Conservation (phyloP, 2,797 vertebrate species). For the Avahi laniger region DNA sequence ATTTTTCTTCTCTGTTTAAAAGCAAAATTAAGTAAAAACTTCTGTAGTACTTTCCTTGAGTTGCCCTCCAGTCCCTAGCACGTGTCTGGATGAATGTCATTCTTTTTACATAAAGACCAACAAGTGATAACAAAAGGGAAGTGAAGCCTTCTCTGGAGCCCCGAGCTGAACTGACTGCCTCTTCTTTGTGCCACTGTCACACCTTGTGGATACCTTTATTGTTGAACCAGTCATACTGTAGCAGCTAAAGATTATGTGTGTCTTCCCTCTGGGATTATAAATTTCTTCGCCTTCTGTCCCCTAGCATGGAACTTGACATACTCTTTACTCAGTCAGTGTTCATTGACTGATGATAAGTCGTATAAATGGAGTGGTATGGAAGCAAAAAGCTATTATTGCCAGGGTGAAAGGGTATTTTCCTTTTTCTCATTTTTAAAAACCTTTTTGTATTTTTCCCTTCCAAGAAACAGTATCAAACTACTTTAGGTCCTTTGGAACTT, state of each 20-base stretch:
- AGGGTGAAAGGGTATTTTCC: not conserved
- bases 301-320: not conserved
- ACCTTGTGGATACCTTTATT: not conserved
- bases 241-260: not conserved
- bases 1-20: slow-evolving; percentile 46
- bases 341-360: not conserved
- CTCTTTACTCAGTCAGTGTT: not conserved
- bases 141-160: not conserved
- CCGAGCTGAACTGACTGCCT: not conserved
- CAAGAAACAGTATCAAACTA: not conserved
- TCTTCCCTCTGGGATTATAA: not conserved
- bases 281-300: not conserved
- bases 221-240: not conserved
- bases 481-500: not conserved
- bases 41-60: not conserved
- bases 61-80: not conserved
- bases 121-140: not conserved
- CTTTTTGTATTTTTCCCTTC: not conserved
- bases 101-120: slow-evolving; percentile 19
- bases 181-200: not conserved
- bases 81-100: not conserved
- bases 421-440: not conserved
- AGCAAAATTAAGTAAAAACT: slow-evolving; percentile 29
- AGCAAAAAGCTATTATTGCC: not conserved
- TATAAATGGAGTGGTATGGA: not conserved